phyloP scores from a whole-genome alignment of 2,888 invertebrate species.

The Pristionchus mayeri region DNA sequence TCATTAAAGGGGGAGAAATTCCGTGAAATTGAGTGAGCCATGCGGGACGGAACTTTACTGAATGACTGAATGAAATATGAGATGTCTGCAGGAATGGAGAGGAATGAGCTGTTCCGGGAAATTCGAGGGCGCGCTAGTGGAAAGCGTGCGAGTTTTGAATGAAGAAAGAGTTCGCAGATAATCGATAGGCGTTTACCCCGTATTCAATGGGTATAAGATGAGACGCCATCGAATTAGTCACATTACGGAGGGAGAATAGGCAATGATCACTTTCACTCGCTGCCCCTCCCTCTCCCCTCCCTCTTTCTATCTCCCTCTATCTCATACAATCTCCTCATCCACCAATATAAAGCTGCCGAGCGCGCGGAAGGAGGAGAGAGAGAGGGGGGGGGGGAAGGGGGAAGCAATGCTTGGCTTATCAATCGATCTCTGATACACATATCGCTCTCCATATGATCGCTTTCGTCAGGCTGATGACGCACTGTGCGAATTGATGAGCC shows the following conservation, averaged over 20 bases:
- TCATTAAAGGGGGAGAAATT: too few species aligned
- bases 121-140: too few species aligned
- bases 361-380: too few species aligned
- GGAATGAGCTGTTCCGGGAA: too few species aligned
- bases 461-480: neutral
- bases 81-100: too few species aligned
- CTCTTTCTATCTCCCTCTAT: neutral
- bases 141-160: too few species aligned
- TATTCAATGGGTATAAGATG: neutral
- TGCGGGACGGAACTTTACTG: too few species aligned
- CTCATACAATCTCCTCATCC: conserved; percentile 10
- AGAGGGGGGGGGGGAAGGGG: neutral
- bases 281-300: neutral
- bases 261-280: conserved; percentile 35
- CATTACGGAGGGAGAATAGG: conserved; percentile 17
- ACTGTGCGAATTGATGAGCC: too few species aligned
- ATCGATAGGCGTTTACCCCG: conserved; percentile 14
- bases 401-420: conserved; percentile 6
- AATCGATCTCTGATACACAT: conserved; percentile 26
- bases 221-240: conserved; percentile 43
- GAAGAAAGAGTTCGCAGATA: too few species aligned
- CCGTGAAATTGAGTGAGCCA: too few species aligned
- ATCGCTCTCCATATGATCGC: neutral
- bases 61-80: too few species aligned
- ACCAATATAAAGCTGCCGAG: conserved; percentile 21